Evolutionary conservation across 1,140 invertebrate genomes (phyloP), one percentile per base, ranked within the genome.

Genomic region (Zaprionus inermis): DNA sequence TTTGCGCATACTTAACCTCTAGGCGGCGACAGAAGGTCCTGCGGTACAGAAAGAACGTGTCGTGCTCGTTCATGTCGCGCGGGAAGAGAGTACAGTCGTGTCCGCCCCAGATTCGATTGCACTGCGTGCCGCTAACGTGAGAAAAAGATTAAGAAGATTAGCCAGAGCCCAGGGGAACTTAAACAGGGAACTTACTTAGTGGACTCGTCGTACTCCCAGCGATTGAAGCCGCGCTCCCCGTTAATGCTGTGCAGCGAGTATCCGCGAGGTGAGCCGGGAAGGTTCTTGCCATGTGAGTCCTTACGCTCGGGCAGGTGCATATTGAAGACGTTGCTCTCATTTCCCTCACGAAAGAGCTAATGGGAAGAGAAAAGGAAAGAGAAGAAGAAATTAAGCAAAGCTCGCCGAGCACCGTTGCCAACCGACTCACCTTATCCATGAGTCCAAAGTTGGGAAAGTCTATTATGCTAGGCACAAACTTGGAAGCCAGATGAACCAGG

Each of bases 381-480:
- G 18, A 28, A 36, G 14, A 7, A 5, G 7, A 7, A 9, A 14
- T 2, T 66, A 5, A 32, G 7, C 41, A 20, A 20, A 12, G 22
- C 30, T 28, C 7, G 93, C 0, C 16, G 2, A 32, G 9, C 11
- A 28, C 4, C 12, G 2, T 2, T 9, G 2, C 11, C 22, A 6
- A 41, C 2, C 12, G 55, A 16, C 94, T 95, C 88, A 98, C 97
- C 92, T 96, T 94, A 78, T 97, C 96, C 70, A 98, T 93, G 16
- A 97, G 93, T 5, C 97, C 97, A 78, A 98, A 96, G 75, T 94
- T 95, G 4, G 93, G 92, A 77, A 97, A 97, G 74, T 96, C 93
- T 52, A 96, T 95, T 93, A 96, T 96, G 30, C 92, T 94, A 0
- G 97, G 96, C 24, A 97, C 83, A 36, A 97, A 86, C 3, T 92